Percentiles rank a stretch among this genome's conserved stretches.
Evolutionary conservation across 2,113 vertebrate species (phyloP).

Genomic region (Ascaphus truei): DNA sequence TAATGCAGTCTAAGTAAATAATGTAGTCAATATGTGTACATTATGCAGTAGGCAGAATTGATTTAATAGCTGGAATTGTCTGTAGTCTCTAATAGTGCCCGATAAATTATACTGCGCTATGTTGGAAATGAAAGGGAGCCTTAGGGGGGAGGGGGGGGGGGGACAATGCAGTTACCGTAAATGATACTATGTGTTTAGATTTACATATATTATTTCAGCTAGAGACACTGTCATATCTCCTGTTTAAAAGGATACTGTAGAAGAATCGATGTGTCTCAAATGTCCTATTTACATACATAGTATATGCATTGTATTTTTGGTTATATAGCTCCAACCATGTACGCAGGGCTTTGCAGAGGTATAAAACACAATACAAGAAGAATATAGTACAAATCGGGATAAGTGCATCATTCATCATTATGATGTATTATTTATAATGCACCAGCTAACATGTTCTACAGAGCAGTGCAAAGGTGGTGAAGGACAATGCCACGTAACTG

Average conservation of each 20-base stretch:
- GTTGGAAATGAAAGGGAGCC: background rate
- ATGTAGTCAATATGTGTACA: slow-evolving; percentile 6
- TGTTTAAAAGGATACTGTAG: background rate
- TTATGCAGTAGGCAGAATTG: slow-evolving; percentile 8
- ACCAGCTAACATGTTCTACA: too few relatives aligned
- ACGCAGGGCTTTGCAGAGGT: background rate
- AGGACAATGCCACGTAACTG: too few relatives aligned
- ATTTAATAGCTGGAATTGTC: background rate
- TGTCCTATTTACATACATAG: background rate
- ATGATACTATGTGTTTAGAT: background rate
- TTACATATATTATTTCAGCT: background rate
- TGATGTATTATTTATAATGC: too few relatives aligned
- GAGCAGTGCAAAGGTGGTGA: too few relatives aligned
- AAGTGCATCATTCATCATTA: background rate
- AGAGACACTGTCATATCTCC: background rate
- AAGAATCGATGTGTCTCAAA: background rate
- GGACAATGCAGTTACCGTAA: background rate
- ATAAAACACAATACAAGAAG: background rate
- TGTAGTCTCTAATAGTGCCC: background rate
- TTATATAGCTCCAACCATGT: too few relatives aligned
- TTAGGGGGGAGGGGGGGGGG: background rate
- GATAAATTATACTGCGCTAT: background rate
- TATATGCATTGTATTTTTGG: background rate
- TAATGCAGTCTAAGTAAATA: slow-evolving; percentile 13
- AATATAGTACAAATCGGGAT: background rate